Percentiles rank a stretch among this genome's conserved stretches.
Conservation (phyloP, 2,113 vertebrate species). For the Turnix velox region DNA sequence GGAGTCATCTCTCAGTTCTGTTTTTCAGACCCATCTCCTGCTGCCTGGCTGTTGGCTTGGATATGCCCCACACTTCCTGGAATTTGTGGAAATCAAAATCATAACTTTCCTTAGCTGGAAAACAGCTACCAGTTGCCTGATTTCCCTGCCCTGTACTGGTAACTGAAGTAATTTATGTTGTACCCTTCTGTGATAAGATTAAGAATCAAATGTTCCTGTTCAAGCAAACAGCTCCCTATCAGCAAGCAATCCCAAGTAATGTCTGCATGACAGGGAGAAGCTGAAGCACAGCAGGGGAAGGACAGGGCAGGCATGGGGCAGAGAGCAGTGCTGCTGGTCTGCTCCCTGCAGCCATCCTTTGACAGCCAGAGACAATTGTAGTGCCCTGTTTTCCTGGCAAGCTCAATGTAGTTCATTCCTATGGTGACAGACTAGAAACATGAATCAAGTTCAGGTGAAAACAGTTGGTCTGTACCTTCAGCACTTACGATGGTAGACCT, state of each 20-base stretch:
- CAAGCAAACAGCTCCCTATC: neutral
- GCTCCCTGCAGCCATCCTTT: neutral
- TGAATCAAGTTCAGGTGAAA: neutral
- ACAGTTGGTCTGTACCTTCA: neutral
- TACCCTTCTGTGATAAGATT: neutral
- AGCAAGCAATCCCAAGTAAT: neutral
- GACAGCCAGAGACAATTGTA: rapidly evolving
- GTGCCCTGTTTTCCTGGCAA: neutral
- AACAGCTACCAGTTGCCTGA: neutral
- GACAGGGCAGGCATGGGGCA: neutral
- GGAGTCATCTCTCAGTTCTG: neutral
- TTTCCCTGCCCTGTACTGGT: neutral
- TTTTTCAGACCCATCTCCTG: neutral
- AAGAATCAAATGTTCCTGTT: neutral
- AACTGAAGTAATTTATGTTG: neutral
- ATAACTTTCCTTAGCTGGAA: neutral
- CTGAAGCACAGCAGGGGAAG: neutral
- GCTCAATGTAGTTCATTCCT: neutral
- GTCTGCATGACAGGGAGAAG: neutral
- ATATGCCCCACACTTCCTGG: neutral
- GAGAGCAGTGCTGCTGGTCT: neutral
- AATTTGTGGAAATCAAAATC: neutral
- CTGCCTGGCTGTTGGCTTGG: neutral
- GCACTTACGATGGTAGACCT: neutral
- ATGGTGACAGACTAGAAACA: neutral